These are phyloP conservation scores for Rhinogobio ventralis DNA, from an alignment of 2,797 vertebrate genomes.

Conservation along the genomic window DNA sequence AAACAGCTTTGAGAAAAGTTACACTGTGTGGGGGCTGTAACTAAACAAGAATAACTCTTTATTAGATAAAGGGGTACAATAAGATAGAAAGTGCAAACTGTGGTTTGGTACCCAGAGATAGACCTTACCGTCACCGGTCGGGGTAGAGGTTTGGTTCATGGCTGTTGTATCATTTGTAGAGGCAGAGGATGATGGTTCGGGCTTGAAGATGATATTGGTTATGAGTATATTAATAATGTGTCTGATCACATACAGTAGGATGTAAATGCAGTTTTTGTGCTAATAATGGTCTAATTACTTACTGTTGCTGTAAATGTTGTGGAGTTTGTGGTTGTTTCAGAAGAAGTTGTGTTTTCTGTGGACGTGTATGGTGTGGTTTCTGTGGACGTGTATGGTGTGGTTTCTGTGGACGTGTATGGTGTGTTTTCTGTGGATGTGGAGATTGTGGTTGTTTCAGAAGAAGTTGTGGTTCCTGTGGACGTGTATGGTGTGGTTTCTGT, in stretches of 20 bases:
- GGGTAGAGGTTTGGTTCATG: background rate
- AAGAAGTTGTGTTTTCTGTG: background rate
- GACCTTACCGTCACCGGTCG: background rate
- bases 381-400: too few species aligned
- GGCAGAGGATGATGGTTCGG: background rate
- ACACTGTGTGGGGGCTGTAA: constrained; percentile 6
- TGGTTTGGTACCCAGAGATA: background rate
- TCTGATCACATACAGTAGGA: background rate
- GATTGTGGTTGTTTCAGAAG: background rate
- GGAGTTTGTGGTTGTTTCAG: background rate
- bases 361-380: background rate
- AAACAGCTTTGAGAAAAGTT: constrained; percentile 38
- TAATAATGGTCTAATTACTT: constrained; percentile 10
- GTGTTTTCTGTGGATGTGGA: background rate
- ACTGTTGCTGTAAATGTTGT: constrained; percentile 13
- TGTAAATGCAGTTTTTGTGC: background rate
- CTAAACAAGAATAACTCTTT: background rate
- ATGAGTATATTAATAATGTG: background rate
- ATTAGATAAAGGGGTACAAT: background rate
- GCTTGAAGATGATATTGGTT: constrained; percentile 14
- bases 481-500: background rate
- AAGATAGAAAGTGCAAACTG: background rate
- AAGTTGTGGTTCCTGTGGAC: background rate
- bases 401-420: background rate
- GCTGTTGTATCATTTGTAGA: background rate